phyloP scores from a whole-genome alignment of 2,888 invertebrate species.

The Baronia brevicornis region DNA sequence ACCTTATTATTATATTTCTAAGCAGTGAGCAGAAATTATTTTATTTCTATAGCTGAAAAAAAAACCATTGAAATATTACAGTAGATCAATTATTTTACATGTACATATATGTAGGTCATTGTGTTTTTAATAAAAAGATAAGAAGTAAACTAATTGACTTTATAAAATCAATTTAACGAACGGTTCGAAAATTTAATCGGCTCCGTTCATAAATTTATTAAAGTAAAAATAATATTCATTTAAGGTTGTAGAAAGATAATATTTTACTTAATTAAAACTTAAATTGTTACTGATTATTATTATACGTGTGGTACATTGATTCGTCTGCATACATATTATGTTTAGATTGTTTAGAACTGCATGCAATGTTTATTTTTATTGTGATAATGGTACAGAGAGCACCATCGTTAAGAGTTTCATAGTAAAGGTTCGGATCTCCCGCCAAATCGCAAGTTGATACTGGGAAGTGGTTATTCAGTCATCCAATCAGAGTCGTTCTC shows the following conservation, averaged over 20 bases:
- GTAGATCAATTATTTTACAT: too few species aligned
- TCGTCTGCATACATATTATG: neutral
- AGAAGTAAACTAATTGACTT: slow-evolving; percentile 11
- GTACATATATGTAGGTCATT: too few species aligned
- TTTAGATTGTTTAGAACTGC: neutral
- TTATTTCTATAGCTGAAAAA: neutral
- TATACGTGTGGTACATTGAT: too few species aligned
- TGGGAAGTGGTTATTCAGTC: slow-evolving; percentile 31
- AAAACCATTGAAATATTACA: too few species aligned
- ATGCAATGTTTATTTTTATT: slow-evolving; percentile 10
- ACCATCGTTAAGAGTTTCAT: slow-evolving; percentile 25
- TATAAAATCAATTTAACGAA: slow-evolving; percentile 7
- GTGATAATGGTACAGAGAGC: slow-evolving; percentile 29
- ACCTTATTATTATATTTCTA: too few species aligned
- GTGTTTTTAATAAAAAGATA: neutral
- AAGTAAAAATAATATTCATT: too few species aligned
- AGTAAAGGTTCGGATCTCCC: slow-evolving; percentile 46
- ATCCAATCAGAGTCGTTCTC: slow-evolving; percentile 63
- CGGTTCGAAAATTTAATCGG: slow-evolving; percentile 5
- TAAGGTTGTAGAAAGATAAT: too few species aligned
- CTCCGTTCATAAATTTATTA: neutral
- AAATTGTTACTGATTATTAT: too few species aligned
- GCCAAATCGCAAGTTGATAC: slow-evolving; percentile 39
- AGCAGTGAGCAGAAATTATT: too few species aligned
- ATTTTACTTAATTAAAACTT: too few species aligned